A percentile compares a stretch with the other conserved stretches of the same genome.
Evolutionary conservation across 2,113 vertebrate species (phyloP).

Genomic region (Steatornis caripensis): DNA sequence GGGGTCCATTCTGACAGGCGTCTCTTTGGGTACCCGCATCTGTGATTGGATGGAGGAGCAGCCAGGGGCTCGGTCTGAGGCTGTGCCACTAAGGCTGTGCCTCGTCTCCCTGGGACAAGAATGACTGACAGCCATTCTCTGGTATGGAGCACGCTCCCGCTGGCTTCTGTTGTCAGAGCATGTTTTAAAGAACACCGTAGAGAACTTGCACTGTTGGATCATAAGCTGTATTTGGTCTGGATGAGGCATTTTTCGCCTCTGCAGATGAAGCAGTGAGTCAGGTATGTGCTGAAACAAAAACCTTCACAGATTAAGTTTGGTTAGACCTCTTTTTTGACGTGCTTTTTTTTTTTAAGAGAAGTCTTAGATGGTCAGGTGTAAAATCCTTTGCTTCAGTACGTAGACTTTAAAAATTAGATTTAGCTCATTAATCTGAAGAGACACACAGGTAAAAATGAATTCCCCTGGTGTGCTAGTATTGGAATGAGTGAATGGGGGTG

Average conservation of each 20-base stretch:
- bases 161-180: background rate
- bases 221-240: background rate
- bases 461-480: background rate
- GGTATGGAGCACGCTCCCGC: fast-evolving
- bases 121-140: background rate
- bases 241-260: too few species aligned
- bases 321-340: background rate
- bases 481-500: background rate
- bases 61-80: fast-evolving
- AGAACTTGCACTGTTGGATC: background rate
- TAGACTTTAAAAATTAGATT: background rate
- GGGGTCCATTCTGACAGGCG: background rate
- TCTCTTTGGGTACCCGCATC: fast-evolving
- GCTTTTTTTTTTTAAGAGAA: background rate
- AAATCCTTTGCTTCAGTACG: background rate
- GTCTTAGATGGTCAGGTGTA: background rate
- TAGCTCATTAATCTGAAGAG: background rate
- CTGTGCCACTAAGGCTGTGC: fast-evolving
- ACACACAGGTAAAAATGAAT: background rate
- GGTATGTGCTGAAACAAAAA: background rate
- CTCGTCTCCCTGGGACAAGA: fast-evolving
- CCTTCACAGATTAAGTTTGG: background rate
- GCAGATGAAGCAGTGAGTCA: background rate
- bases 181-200: background rate
- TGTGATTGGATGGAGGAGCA: fast-evolving